These are phyloP conservation scores for Diadegma fenestrale DNA, from an alignment of 2,888 invertebrate species.

Conservation along the genomic window DNA sequence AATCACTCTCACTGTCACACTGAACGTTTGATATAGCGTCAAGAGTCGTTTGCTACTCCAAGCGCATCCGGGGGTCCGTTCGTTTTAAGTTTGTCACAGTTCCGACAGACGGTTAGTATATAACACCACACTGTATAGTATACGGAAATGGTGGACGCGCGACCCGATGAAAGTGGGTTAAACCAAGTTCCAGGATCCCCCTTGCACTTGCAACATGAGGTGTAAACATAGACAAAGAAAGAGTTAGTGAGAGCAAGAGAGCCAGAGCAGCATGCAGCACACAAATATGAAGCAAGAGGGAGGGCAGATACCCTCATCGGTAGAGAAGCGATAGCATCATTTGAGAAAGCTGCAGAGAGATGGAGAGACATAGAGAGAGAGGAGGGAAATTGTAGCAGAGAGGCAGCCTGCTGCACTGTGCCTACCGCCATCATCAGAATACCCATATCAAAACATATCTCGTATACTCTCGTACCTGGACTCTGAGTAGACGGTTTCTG, in stretches of 20 bases:
- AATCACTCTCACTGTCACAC: conserved; percentile 45
- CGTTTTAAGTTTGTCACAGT: conserved; percentile 78
- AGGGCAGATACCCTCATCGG: conserved; percentile 38
- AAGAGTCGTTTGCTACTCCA: conserved; percentile 57
- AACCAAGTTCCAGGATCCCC: conserved; percentile 75
- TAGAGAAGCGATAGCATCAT: conserved; percentile 38
- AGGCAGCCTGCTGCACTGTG: conserved; percentile 34
- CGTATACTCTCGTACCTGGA: conserved; percentile 18
- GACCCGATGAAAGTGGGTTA: conserved; percentile 80
- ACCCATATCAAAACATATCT: conserved; percentile 44
- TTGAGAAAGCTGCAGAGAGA: too few species aligned
- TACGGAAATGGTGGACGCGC: conserved; percentile 41
- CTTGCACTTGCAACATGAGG: conserved; percentile 47
- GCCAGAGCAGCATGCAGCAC: not conserved
- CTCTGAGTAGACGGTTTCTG: conserved; percentile 13
- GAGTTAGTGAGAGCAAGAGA: conserved; percentile 44
- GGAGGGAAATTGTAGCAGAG: conserved; percentile 37
- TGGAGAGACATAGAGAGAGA: conserved; percentile 32
- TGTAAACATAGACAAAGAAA: conserved; percentile 28
- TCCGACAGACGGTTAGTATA: conserved; percentile 58
- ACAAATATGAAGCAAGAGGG: conserved; percentile 45
- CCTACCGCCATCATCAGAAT: conserved; percentile 47
- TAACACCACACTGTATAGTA: conserved; percentile 40
- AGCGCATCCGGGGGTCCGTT: conserved; percentile 59
- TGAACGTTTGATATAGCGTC: conserved; percentile 58